Percentiles rank a stretch among this genome's conserved stretches.
Evolutionary conservation across 2,113 vertebrate genomes (phyloP).

Genomic region (Rousettus leschenaultii): DNA sequence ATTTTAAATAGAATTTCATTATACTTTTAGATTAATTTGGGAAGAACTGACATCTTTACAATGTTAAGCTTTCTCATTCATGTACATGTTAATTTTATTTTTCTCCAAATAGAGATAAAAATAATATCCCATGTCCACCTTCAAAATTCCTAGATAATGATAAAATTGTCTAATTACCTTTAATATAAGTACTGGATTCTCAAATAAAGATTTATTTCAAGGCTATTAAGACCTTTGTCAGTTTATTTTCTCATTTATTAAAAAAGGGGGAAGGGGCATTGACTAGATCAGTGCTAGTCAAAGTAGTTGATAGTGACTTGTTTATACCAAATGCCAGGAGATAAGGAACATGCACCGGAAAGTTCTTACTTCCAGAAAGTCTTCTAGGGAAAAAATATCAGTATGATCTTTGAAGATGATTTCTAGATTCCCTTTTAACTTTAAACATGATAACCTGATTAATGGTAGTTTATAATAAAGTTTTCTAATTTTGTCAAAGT

Average conservation of each 20-base stretch:
- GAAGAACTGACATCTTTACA: background rate
- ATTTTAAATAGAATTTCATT: background rate
- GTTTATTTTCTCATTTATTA: background rate
- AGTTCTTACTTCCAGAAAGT: background rate
- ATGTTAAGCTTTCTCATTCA: slow-evolving; percentile 29
- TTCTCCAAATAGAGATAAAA: background rate
- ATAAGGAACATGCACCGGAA: background rate
- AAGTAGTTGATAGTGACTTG: background rate
- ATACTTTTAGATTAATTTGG: background rate
- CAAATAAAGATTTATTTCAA: background rate
- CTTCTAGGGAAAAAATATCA: background rate
- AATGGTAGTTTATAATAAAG: background rate
- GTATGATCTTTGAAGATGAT: background rate
- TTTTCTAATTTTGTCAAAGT: slow-evolving; percentile 12
- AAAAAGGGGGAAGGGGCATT: background rate
- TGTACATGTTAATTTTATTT: background rate
- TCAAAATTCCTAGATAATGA: background rate
- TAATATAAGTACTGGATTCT: background rate
- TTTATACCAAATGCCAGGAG: background rate
- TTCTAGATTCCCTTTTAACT: slow-evolving; percentile 31
- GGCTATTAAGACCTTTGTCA: background rate
- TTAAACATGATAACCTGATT: background rate
- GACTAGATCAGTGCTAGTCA: background rate
- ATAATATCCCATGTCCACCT: background rate
- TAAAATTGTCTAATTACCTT: background rate